Evolutionary conservation across 2,113 vertebrate genomes (phyloP).

Genomic region (Ailurus styani): DNA sequence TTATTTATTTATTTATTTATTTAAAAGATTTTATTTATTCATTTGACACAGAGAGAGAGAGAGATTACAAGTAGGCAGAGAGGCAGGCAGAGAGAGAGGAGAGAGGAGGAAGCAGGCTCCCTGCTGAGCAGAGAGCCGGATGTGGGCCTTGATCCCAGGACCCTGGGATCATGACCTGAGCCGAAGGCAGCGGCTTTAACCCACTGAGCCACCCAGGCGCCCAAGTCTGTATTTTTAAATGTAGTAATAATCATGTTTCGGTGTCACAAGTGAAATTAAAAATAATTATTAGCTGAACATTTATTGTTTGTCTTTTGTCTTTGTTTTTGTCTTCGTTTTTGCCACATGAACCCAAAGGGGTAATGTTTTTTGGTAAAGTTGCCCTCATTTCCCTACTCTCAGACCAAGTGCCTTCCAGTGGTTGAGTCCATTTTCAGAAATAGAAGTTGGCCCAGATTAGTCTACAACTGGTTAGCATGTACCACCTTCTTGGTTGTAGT

Average conservation of each 20-base stretch:
- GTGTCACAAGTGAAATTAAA: background rate
- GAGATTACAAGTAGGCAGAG: no score
- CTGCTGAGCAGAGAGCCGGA: no score
- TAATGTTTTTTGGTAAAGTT: background rate
- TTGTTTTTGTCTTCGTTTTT: background rate
- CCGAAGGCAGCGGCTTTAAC: no score
- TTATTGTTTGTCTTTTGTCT: background rate
- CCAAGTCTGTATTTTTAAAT: background rate
- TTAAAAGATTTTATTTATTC: background rate
- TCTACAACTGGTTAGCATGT: background rate
- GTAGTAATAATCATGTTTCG: background rate
- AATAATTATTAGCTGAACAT: background rate
- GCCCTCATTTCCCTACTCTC: background rate
- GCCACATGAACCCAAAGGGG: background rate
- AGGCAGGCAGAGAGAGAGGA: no score
- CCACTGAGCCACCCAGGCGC: no score
- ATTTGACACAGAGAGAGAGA: no score
- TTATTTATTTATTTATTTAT: no score
- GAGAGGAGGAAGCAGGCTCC: no score
- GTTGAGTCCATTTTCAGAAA: background rate
- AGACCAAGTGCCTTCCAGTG: background rate
- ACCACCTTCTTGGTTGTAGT: background rate
- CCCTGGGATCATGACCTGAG: no score
- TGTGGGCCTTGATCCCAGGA: no score
- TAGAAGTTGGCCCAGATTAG: background rate